Percentiles rank a stretch among this genome's conserved stretches.
phyloP scores from a whole-genome alignment of 2,113 vertebrate species.

The Phylloscopus whistleri region DNA sequence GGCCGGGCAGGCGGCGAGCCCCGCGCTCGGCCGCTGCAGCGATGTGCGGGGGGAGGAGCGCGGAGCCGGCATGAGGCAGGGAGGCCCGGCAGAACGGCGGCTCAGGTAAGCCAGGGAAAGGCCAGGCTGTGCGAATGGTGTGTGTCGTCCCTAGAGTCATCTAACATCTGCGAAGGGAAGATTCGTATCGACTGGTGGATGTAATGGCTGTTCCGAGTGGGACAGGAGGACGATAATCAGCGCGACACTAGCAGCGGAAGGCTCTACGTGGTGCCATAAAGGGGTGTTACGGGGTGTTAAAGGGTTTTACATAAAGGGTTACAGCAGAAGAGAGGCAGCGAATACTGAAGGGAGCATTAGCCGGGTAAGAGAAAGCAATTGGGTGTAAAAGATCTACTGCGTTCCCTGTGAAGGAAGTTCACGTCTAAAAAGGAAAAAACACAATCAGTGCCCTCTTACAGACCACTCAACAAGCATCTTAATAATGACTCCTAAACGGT shows the following conservation, averaged over 20 bases:
- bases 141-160: rapidly evolving
- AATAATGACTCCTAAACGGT: background rate
- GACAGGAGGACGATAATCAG: background rate
- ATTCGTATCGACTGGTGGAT: rapidly evolving
- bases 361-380: background rate
- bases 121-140: rapidly evolving
- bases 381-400: rapidly evolving
- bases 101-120: background rate
- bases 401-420: background rate
- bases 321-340: background rate
- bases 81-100: rapidly evolving
- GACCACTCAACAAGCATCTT: background rate
- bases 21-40: background rate
- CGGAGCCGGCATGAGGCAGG: rapidly evolving
- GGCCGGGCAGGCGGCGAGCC: too few species aligned
- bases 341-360: rapidly evolving
- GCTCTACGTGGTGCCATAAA: rapidly evolving
- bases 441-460: background rate
- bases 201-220: background rate
- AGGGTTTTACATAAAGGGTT: rapidly evolving
- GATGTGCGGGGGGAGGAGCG: background rate
- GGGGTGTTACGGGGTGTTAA: too few species aligned
- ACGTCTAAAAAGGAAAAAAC: background rate
- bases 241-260: rapidly evolving
- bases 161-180: background rate